Percentiles rank a stretch among this genome's conserved stretches.
phyloP scores from a whole-genome alignment of 2,113 vertebrate species.

The Actenoides hombroni region DNA sequence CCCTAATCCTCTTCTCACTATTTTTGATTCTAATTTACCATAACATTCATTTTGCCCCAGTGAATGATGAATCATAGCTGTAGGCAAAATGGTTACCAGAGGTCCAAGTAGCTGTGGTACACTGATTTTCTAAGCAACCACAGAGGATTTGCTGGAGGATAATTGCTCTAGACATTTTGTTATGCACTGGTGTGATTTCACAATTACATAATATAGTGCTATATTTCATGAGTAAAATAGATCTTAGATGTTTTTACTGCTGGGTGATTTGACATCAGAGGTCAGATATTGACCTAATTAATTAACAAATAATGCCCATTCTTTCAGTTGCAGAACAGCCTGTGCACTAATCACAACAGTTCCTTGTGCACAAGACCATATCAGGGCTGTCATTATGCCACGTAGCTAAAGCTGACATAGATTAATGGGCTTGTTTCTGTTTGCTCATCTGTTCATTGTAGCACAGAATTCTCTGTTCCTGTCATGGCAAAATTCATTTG shows the following conservation, averaged over 20 bases:
- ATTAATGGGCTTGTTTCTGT: conserved; percentile 27
- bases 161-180: conserved; percentile 12
- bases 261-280: background rate
- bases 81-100: background rate
- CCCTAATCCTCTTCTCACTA: background rate
- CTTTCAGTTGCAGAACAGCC: background rate
- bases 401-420: background rate
- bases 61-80: background rate
- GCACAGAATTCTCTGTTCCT: background rate
- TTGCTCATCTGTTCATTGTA: background rate
- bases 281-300: background rate
- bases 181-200: background rate
- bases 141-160: background rate
- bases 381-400: background rate
- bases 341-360: background rate
- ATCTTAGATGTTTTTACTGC: background rate
- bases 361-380: conserved; percentile 11
- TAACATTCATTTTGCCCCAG: background rate
- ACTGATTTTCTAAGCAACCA: background rate
- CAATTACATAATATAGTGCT: background rate
- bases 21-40: background rate
- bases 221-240: background rate
- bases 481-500: background rate
- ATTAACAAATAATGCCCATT: background rate
- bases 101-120: background rate